Evolutionary conservation across 2,113 vertebrate genomes (phyloP), one percentile per base, ranked within the genome.

Genomic region (Ceyx margarethae): DNA sequence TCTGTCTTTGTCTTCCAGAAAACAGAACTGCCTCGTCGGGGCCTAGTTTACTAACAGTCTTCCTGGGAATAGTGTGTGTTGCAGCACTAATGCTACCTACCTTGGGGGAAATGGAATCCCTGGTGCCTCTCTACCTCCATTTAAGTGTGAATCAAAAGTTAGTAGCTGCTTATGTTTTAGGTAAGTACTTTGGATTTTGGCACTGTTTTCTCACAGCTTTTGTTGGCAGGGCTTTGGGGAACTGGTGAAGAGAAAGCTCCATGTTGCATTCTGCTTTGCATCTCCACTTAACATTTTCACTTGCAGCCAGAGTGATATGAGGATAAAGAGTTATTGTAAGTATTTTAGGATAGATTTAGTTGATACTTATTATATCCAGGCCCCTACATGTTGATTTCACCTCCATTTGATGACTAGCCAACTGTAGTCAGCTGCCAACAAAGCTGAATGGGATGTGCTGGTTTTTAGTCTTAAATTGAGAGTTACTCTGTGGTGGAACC

Each of bases 61-160:
- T 99, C 98, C 97, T 99, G 58, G 99, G 98, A 92, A 97, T 99
- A 83, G 97, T 99, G 95, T 99, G 99, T 96, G 97, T 99, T 80
- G 98, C 97, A 42, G 99, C 98, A 94, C 98, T 99, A 83, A 99
- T 99, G 99, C 98, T 99, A 94, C 99, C 99, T 28, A 99, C 99
- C 4, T 95, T 99, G 97, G 99, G 99, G 95, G 99, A 99, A 97
- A 97, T 98, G 97, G 99, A 99, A 97, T 99, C 99, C 94, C 97
- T 98, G 95, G 99, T 99, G 98, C 99, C 99, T 98, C 98, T 99
- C 99, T 99, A 99, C 99, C 99, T 99, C 98, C 99, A 99, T 97
- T 98, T 99, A 98, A 99, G 99, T 98, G 98, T 99, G 98, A 99
- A 99, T 98, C 99, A 99, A 95, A 99, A 99, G 98, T 98, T 99